Base-by-base conservation (phyloP, 2,888 invertebrate species). In the Sialis lutaria region DNA sequence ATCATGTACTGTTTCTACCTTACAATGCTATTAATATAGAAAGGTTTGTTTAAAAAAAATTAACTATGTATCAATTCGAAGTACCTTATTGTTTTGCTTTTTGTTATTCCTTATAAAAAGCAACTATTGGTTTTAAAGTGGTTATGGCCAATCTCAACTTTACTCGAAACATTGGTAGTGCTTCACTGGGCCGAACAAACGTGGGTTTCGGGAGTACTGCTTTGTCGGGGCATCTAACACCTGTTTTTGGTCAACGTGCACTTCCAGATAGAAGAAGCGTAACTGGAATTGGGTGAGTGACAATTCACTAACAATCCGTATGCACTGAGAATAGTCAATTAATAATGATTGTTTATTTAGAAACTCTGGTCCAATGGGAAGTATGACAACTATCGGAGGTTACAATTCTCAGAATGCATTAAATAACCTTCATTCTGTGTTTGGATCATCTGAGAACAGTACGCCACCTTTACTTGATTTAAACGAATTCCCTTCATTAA, bases 141-240 rank as follows among this genome's bases (percentile, higher is more conserved):
- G 85, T 81, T 79, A 88, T 89, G 87, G 88, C 88, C 75, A 88
- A 87, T 77, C 77, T 88, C 79, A 88, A 88, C 75, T 86, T 87
- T 73, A 86, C 87, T 69, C 79, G 88, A 73, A 88, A 83, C 75
- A 80, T 88, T 73, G 83, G 84, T 67, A 83, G 83, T 68, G 79
- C 74, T 60, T 77, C 76, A 66, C 72, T 81, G 63, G 72, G 74
- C 59, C 72, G 76, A 65, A 73, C 74, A 53, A 74, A 74, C 67
- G 73, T 74, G 60, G 73, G 75, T 61, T 78, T 77, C 63, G 73
- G 74, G 59, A 73, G 72, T 63, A 75, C 74, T 67, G 75, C 79
- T 59, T 71, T 81, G 60, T 74, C 79, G 57, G 82, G 82, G 64
- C 82, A 82, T 78, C 80, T 82, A 63, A 82, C 82, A 55, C 82